Evolutionary conservation across 2,888 invertebrate species (phyloP).

Genomic region (Rugalucina vietnamica): DNA sequence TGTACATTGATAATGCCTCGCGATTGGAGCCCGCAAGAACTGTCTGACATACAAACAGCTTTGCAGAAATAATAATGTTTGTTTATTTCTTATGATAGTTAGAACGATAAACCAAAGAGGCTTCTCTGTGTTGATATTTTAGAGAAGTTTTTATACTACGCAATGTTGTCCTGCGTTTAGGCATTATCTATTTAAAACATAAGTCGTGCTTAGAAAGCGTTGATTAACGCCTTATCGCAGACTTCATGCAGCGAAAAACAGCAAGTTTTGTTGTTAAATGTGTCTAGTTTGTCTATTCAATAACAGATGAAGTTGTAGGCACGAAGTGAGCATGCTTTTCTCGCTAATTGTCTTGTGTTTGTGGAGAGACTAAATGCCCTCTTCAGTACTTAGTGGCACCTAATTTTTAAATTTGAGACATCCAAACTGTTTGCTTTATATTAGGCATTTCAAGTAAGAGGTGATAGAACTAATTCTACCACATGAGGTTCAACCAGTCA

Average conservation of each 20-base stretch:
- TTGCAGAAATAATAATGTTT: slow-evolving; percentile 54
- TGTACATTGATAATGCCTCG: background rate
- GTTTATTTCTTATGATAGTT: slow-evolving; percentile 54
- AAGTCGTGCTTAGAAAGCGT: background rate
- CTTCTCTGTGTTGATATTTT: background rate
- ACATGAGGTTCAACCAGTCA: no score
- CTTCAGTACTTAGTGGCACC: slow-evolving; percentile 44
- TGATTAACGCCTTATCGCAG: background rate
- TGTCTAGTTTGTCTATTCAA: background rate
- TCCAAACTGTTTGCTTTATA: no score
- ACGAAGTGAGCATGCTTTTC: slow-evolving; percentile 19
- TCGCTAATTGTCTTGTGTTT: slow-evolving; percentile 13
- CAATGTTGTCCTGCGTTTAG: background rate
- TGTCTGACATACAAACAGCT: slow-evolving; percentile 5
- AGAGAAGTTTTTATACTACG: background rate
- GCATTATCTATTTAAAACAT: background rate
- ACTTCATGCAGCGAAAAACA: background rate
- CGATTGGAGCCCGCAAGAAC: background rate
- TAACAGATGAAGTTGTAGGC: slow-evolving; percentile 11
- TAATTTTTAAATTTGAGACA: slow-evolving; percentile 39
- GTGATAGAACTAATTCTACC: no score
- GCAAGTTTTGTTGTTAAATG: background rate
- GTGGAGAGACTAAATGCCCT: slow-evolving; percentile 10
- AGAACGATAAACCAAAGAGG: slow-evolving; percentile 35
- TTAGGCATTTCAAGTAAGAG: no score